Evolutionary conservation across 2,797 vertebrate species (phyloP).

Genomic region (Sebastolobus alascanus): DNA sequence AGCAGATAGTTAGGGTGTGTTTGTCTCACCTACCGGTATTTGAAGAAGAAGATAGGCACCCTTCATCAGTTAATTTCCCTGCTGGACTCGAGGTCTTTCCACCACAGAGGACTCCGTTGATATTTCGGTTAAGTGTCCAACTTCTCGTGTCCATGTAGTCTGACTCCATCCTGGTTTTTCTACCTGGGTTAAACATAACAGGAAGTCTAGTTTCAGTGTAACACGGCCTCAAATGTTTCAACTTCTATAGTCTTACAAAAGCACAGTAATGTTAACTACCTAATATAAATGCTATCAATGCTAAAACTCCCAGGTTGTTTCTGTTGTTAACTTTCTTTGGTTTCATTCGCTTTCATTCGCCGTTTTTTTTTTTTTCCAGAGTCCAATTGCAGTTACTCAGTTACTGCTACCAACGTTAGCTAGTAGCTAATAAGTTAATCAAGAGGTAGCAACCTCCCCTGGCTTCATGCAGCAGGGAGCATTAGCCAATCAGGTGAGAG

Average conservation of each 20-base stretch:
- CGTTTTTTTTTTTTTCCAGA: not conserved
- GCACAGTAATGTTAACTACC: not conserved
- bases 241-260: not conserved
- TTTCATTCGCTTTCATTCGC: not conserved
- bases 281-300: not conserved
- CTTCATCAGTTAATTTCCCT: not conserved
- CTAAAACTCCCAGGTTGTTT: not conserved
- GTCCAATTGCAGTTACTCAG: not conserved
- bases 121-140: not conserved
- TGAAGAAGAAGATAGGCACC: not conserved
- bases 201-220: not conserved
- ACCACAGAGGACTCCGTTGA: not conserved
- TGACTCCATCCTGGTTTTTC: not conserved
- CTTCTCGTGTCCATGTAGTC: not conserved
- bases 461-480: not conserved
- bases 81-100: not conserved
- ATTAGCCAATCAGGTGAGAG: conserved; percentile 2
- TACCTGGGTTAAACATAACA: not conserved
- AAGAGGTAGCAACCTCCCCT: not conserved
- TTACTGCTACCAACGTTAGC: not conserved
- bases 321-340: not conserved
- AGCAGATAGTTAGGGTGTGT: not conserved
- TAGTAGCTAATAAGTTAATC: not conserved
- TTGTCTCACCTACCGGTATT: not conserved
- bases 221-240: not conserved